Base-by-base conservation (phyloP, 2,888 invertebrate genomes). In the Oscheius sp. region DNA sequence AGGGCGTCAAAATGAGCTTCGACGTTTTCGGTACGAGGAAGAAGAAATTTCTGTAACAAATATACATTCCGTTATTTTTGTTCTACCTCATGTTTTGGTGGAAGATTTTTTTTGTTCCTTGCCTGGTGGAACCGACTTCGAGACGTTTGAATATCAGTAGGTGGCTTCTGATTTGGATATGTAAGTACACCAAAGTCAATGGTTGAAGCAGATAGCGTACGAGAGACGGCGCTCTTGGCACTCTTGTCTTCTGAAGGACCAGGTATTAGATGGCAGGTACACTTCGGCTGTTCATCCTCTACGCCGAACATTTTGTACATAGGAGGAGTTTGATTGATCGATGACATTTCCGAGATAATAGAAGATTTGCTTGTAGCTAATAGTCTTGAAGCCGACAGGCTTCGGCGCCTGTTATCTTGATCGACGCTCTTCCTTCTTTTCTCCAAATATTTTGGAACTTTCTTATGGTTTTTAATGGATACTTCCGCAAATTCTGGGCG, bases 401-500 rank as follows among this genome's bases (percentile, higher is more conserved):
- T 76, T 51, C 74, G 30, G 32, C 75, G 50, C 22, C 73, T 50
- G 47, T 49, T 33, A 12, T 73, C 74, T 20, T 63, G 54, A 22
- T 77, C 75, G 20, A 73, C 68, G 8, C 72, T 72, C 49, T 77
- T 77, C 14, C 77, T 28, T 14, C 77, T 56, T 45, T 78, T 78
- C 33, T 75, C 78, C 62, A 78, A 30, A 67, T 77, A 77, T 49
- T 77, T 77, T 1, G 77, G 77, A 2, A 77, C 68, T 49, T 75
- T 77, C 56, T 77, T 77, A 33, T 68, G 71, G 38, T 77, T 70
- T 32, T 77, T 77, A 61, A 73, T 61, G 1, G 73, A 71, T 0
- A 74, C 71, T 45, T 77, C 77, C 1, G 77, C 79, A 22, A 80
- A 80, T 61, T 77, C 77, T 0, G 79, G 79, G 33, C 79, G 49